Percentiles rank a stretch among this genome's conserved stretches.
These are phyloP conservation scores for Lepidochrysops patricia DNA, from an alignment of 2,888 invertebrate genomes.

Conservation along the genomic window DNA sequence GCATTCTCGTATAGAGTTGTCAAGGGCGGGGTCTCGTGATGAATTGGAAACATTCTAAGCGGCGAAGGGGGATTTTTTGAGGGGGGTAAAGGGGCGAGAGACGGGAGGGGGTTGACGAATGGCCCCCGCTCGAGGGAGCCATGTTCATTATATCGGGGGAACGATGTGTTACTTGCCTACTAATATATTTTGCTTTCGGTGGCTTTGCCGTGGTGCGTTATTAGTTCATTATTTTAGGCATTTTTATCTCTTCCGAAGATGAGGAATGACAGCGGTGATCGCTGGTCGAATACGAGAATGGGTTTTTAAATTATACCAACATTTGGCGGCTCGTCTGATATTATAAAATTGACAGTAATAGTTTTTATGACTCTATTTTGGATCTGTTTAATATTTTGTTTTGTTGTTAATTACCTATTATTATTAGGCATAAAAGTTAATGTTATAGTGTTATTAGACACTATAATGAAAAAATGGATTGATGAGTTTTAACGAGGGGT, in stretches of 20 bases:
- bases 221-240: constrained; percentile 65
- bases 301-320: constrained; percentile 34
- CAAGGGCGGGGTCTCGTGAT: constrained; percentile 76
- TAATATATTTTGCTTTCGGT: constrained; percentile 66
- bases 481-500: background rate
- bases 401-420: constrained; percentile 16
- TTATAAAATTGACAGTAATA: constrained; percentile 35
- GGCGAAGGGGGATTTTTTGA: constrained; percentile 58
- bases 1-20: constrained; percentile 75
- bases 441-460: background rate
- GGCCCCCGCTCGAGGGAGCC: constrained; percentile 62
- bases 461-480: background rate
- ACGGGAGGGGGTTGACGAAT: constrained; percentile 62
- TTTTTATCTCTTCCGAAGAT: constrained; percentile 65
- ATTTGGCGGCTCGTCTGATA: constrained; percentile 33
- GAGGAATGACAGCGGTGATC: constrained; percentile 54
- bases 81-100: constrained; percentile 48
- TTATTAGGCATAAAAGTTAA: background rate
- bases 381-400: background rate
- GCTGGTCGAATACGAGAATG: constrained; percentile 35
- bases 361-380: constrained; percentile 35
- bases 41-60: constrained; percentile 70
- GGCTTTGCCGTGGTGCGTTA: constrained; percentile 45
- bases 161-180: constrained; percentile 70
- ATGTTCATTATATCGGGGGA: constrained; percentile 70